phyloP scores from a whole-genome alignment of 2,888 invertebrate species.

The Apocheima hispidaria region DNA sequence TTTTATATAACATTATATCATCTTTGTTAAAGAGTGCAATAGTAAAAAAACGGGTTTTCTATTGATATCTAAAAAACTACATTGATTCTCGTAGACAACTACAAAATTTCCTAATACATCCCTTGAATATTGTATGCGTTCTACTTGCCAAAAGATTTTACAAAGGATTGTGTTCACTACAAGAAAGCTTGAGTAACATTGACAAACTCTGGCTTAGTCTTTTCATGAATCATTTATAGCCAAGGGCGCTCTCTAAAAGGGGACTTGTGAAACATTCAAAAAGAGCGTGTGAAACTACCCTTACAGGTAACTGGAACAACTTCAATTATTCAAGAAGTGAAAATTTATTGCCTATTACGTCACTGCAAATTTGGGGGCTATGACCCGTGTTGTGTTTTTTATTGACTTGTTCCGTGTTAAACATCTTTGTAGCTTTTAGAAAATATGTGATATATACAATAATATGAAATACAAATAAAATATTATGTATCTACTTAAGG shows the following conservation, averaged over 20 bases:
- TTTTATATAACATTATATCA: too few relatives aligned
- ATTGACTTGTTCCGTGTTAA: too few relatives aligned
- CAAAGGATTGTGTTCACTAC: slow-evolving; percentile 5
- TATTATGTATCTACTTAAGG: too few relatives aligned
- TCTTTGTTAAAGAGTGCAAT: too few relatives aligned
- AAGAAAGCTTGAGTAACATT: slow-evolving; percentile 23
- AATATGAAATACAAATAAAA: too few relatives aligned
- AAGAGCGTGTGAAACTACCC: slow-evolving; percentile 46
- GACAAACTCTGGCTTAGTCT: slow-evolving; percentile 41
- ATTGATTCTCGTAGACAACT: background rate
- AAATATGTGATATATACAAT: background rate
- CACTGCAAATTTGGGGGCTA: slow-evolving; percentile 27
- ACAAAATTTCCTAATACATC: background rate
- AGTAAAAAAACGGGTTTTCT: too few relatives aligned
- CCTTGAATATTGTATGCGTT: slow-evolving; percentile 7
- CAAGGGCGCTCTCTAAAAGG: slow-evolving; percentile 54
- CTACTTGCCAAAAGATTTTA: slow-evolving; percentile 8
- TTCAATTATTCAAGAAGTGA: slow-evolving; percentile 50
- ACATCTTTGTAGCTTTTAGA: background rate
- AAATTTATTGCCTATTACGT: slow-evolving; percentile 49
- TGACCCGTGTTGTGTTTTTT: slow-evolving; percentile 20
- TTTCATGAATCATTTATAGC: slow-evolving; percentile 67
- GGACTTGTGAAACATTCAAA: slow-evolving; percentile 60
- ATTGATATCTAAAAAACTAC: too few relatives aligned
- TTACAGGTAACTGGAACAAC: slow-evolving; percentile 40